Evolutionary conservation across 2,113 vertebrate genomes (phyloP).

Genomic region (Recurvirostra avosetta): DNA sequence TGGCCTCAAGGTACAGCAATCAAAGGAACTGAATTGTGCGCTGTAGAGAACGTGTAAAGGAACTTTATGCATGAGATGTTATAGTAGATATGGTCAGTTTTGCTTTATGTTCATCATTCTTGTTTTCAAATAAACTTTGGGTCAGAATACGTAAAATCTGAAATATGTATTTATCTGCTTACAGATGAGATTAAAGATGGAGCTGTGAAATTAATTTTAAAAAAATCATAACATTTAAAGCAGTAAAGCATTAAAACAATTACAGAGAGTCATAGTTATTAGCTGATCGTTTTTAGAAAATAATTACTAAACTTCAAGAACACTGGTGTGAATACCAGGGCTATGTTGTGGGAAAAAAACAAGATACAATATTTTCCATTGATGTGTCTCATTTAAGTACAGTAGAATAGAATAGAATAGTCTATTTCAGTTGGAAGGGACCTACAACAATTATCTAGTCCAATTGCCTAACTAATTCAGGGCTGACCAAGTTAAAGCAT

Average conservation of each 20-base stretch:
- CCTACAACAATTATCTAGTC: background rate
- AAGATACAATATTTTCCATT: background rate
- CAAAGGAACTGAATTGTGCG: background rate
- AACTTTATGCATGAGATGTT: background rate
- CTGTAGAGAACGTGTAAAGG: background rate
- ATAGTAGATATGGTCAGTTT: background rate
- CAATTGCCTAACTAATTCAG: background rate
- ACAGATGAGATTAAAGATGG: background rate
- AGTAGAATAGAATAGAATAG: background rate
- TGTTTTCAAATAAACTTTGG: background rate
- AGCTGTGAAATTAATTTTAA: background rate
- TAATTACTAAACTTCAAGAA: background rate
- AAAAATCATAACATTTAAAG: background rate
- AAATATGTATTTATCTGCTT: background rate
- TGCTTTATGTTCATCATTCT: background rate
- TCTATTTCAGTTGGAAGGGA: background rate
- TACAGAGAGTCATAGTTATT: background rate
- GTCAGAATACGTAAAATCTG: background rate
- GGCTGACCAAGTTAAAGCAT: background rate
- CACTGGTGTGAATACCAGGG: background rate
- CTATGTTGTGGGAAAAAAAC: background rate
- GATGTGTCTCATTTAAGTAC: background rate
- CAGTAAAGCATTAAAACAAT: background rate
- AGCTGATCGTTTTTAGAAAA: background rate
- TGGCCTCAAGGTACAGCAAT: background rate